Evolutionary conservation across 2,113 vertebrate species (phyloP).

Genomic region (Cynocephalus volans): DNA sequence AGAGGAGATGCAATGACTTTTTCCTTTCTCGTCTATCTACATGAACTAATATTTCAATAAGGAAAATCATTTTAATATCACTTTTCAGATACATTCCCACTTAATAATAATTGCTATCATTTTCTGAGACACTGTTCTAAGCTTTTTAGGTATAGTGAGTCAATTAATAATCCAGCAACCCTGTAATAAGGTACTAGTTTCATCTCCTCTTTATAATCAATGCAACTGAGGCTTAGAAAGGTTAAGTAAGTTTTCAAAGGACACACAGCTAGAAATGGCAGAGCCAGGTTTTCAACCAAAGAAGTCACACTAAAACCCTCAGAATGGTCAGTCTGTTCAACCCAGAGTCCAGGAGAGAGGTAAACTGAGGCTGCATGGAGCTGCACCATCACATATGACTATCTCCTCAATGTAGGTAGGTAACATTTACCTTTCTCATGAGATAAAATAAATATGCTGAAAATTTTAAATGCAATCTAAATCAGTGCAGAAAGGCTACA

Average conservation of each 20-base stretch:
- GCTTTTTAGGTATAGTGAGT: not conserved
- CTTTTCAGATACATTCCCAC: not conserved
- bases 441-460: not conserved
- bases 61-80: constrained; percentile 43
- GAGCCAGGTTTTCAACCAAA: not conserved
- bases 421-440: not conserved
- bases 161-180: not conserved
- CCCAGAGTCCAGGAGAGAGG: not conserved
- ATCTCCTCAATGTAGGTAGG: not conserved
- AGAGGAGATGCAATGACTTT: not conserved
- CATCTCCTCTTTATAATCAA: not conserved
- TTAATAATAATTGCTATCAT: constrained; percentile 9
- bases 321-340: not conserved
- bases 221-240: not conserved
- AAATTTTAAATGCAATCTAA: not conserved
- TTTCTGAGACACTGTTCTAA: not conserved
- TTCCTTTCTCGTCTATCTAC: not conserved
- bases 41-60: constrained; percentile 10
- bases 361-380: not conserved
- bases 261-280: not conserved
- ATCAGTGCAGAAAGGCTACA: not conserved
- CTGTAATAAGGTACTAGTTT: not conserved
- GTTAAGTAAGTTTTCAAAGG: not conserved
- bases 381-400: not conserved
- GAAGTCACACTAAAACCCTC: not conserved